Conservation (phyloP, 2,888 invertebrate genomes). For the Eristalis arbustorum region DNA sequence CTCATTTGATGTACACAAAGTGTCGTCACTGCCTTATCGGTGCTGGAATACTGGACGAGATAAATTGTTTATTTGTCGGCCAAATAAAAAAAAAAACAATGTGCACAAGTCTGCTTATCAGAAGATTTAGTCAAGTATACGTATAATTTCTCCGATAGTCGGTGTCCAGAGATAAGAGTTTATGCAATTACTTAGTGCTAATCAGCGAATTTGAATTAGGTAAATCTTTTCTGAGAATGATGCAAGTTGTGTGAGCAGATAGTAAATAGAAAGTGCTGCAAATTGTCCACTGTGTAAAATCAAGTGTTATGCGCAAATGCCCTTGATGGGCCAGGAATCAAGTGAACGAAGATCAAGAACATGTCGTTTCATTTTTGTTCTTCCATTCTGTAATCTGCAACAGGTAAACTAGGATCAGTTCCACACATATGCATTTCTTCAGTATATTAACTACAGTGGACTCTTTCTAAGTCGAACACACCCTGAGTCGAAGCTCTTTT, state of each 20-base stretch:
- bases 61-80: neutral
- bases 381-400: too few species aligned
- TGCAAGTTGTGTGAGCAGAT: neutral
- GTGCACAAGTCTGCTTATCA: neutral
- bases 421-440: too few species aligned
- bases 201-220: neutral
- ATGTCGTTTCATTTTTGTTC: too few species aligned
- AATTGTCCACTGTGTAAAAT: neutral
- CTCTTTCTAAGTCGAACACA: too few species aligned
- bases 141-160: neutral
- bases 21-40: too few species aligned
- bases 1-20: too few species aligned
- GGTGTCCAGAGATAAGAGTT: neutral
- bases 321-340: neutral
- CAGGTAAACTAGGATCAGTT: too few species aligned
- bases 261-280: neutral
- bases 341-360: neutral
- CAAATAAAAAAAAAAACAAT: neutral
- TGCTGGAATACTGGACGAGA: too few species aligned
- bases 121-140: neutral
- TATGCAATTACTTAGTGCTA: neutral
- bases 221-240: neutral
- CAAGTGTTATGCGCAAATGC: neutral
- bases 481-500: too few species aligned
- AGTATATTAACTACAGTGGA: too few species aligned